Evolutionary conservation across 2,797 vertebrate species (phyloP).

Genomic region (Aeoliscus strigatus): DNA sequence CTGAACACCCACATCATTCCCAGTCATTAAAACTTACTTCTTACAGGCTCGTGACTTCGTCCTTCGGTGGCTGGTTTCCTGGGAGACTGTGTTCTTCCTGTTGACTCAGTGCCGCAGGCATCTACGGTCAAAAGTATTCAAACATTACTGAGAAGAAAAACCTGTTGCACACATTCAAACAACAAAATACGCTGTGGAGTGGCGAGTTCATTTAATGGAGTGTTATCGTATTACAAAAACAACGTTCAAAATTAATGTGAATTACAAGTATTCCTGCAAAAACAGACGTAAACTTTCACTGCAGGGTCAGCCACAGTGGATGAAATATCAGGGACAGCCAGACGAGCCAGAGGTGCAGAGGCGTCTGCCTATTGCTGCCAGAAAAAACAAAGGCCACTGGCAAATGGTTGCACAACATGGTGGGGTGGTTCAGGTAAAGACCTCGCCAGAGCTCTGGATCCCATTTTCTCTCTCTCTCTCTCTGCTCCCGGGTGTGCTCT

Average conservation of each 20-base stretch:
- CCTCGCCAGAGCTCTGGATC: conserved; percentile 75
- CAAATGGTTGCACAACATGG: conserved; percentile 55
- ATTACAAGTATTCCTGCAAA: conserved; percentile 22
- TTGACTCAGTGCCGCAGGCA: conserved; percentile 68
- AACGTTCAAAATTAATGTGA: conserved; percentile 16
- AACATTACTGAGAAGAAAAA: conserved; percentile 7
- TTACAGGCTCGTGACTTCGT: conserved; percentile 79
- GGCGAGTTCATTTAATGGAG: conserved; percentile 23
- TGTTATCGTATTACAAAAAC: conserved; percentile 11
- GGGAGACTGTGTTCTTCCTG: conserved; percentile 66
- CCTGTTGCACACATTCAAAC: conserved; percentile 4
- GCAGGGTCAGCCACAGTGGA: conserved; percentile 35
- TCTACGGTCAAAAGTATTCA: conserved; percentile 70
- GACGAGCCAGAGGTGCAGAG: conserved; percentile 21
- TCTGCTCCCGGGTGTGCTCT: conserved; percentile 60
- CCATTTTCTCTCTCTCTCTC: conserved; percentile 72
- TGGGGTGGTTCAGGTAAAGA: conserved; percentile 64
- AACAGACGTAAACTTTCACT: conserved; percentile 33
- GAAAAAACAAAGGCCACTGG: conserved; percentile 60
- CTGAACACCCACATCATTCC: conserved; percentile 41
- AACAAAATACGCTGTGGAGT: conserved; percentile 10
- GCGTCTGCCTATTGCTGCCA: conserved; percentile 45
- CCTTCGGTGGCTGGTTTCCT: conserved; percentile 68
- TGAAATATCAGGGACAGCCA: conserved; percentile 38
- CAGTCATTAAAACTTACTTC: conserved; percentile 81